Percentiles rank a stretch among this genome's conserved stretches.
These are phyloP conservation scores for Tringa solitaria DNA, from an alignment of 2,113 vertebrate species.

Conservation along the genomic window DNA sequence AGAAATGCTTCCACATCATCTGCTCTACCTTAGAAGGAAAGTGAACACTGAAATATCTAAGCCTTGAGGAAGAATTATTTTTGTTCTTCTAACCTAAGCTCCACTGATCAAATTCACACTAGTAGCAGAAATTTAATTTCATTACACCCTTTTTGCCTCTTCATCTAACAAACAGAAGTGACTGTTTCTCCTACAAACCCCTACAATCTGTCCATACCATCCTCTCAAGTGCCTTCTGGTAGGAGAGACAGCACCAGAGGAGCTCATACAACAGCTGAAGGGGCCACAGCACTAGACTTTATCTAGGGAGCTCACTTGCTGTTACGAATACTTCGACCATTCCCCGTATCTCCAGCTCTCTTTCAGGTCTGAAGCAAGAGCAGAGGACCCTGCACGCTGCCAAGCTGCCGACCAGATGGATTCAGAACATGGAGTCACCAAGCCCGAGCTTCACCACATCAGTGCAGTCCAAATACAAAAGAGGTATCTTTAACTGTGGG, in stretches of 20 bases:
- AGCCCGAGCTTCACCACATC: neutral
- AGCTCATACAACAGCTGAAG: neutral
- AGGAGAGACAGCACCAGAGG: neutral
- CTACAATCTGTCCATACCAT: neutral
- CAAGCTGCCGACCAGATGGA: neutral
- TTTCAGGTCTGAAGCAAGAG: neutral
- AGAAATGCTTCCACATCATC: neutral
- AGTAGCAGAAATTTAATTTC: neutral
- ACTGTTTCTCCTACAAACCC: neutral
- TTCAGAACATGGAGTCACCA: neutral
- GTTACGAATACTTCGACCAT: neutral
- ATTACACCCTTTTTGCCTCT: neutral
- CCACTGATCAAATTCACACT: neutral
- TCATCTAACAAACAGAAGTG: neutral
- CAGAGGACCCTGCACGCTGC: fast-evolving
- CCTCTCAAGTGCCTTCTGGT: neutral
- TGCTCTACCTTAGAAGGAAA: neutral
- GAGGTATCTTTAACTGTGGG: neutral
- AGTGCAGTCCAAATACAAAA: neutral
- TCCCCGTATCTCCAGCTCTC: neutral
- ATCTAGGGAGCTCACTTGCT: neutral
- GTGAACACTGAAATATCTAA: neutral
- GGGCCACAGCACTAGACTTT: neutral
- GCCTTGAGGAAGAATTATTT: neutral
- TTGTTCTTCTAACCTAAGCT: neutral